Conservation (phyloP, 2,797 vertebrate genomes). For the Rhinella marina region DNA sequence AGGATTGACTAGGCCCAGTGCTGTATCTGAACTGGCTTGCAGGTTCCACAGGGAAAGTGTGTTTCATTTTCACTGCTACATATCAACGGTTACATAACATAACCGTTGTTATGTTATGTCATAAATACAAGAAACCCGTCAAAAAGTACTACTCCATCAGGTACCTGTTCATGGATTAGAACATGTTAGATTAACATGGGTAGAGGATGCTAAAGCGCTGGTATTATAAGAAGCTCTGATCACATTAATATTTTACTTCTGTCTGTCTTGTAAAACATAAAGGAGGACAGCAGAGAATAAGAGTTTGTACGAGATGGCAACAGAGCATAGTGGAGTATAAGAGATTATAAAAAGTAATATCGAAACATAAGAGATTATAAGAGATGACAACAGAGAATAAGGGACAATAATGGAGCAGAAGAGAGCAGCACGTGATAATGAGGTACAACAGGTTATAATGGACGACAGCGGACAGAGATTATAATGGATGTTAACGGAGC, state of each 20-base stretch:
- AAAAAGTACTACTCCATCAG: too few relatives aligned
- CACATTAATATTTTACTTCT: neutral
- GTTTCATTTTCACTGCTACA: neutral
- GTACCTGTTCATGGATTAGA: too few relatives aligned
- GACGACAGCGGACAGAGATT: neutral
- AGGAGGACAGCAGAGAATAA: neutral
- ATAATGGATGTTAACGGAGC: too few relatives aligned
- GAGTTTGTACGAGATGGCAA: neutral
- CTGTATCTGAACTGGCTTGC: neutral
- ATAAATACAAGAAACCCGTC: too few relatives aligned
- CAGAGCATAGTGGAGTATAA: neutral
- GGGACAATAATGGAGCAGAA: neutral
- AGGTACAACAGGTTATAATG: neutral
- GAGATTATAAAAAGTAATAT: neutral
- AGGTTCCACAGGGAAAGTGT: too few relatives aligned
- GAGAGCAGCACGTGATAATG: neutral
- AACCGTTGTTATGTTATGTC: too few relatives aligned
- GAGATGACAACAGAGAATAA: neutral
- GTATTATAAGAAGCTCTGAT: neutral
- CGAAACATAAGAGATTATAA: neutral
- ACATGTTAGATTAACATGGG: too few relatives aligned
- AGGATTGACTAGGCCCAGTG: neutral
- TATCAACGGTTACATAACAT: neutral
- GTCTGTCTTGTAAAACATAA: neutral
- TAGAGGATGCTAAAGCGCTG: neutral